A percentile compares a stretch with the other conserved stretches of the same genome.
These are phyloP conservation scores for Nebria salina DNA, from an alignment of 2,888 invertebrate genomes.

Conservation along the genomic window DNA sequence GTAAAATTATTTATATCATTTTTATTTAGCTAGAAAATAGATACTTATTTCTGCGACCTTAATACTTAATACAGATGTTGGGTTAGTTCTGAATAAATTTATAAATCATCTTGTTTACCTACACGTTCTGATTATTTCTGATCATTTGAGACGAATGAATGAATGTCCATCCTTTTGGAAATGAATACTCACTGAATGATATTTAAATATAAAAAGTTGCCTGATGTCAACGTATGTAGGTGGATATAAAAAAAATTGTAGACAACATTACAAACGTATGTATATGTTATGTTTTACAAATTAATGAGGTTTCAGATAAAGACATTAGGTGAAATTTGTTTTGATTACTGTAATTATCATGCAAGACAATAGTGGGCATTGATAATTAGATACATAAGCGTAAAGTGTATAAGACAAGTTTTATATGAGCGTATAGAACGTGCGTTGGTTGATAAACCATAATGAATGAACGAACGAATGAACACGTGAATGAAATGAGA, in stretches of 20 bases:
- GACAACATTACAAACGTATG: constrained; percentile 26
- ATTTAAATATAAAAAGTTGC: no score
- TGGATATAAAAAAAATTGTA: constrained; percentile 29
- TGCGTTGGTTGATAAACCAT: constrained; percentile 4
- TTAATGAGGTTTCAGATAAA: constrained; percentile 43
- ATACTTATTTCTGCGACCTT: no score
- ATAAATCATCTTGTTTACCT: no score
- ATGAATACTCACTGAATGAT: no score
- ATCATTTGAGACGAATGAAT: no score
- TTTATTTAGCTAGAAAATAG: no score
- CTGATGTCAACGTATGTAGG: constrained; percentile 8
- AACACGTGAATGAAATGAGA: neutral
- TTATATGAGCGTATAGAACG: neutral
- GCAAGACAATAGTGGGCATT: constrained; percentile 37
- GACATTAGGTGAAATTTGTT: constrained; percentile 45
- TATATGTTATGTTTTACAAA: constrained; percentile 34
- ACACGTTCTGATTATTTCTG: no score
- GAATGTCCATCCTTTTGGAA: no score
- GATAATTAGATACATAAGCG: constrained; percentile 31
- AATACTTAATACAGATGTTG: no score
- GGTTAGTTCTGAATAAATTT: no score
- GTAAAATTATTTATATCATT: no score
- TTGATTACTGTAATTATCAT: constrained; percentile 43
- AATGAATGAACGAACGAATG: neutral
- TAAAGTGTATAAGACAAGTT: constrained; percentile 3